Evolutionary conservation across 2,797 vertebrate genomes (phyloP).

Genomic region (Dallia pectoralis): DNA sequence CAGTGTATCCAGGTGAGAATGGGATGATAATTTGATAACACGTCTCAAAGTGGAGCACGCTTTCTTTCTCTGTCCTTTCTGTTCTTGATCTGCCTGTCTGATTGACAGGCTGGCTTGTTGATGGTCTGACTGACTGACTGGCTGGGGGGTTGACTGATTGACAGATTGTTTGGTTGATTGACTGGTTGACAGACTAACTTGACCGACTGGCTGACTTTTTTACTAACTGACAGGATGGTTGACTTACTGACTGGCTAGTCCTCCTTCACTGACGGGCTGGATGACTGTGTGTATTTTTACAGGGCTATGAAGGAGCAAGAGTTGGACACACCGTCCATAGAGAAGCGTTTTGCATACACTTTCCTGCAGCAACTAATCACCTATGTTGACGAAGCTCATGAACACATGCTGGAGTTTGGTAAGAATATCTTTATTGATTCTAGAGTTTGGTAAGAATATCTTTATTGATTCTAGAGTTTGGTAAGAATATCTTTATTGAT

Average conservation of each 20-base stretch:
- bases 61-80: not conserved
- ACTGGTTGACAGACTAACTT: not conserved
- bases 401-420: constrained; percentile 93
- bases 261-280: not conserved
- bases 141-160: not conserved
- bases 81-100: not conserved
- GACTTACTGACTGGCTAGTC: not conserved
- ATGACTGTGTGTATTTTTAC: constrained; percentile 14
- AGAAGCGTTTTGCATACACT: constrained; percentile 94
- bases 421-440: constrained; percentile 25
- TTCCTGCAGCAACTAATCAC: constrained; percentile 92
- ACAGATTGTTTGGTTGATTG: not conserved
- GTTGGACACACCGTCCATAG: constrained; percentile 90
- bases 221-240: not conserved
- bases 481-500: no score
- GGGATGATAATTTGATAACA: not conserved
- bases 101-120: not conserved
- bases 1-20: constrained; percentile 83
- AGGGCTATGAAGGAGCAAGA: constrained; percentile 90
- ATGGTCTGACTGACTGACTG: not conserved
- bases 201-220: not conserved
- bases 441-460: no score
- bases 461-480: no score
- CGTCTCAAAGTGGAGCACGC: constrained; percentile 13
- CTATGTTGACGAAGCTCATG: constrained; percentile 90